Evolutionary conservation across 1,140 invertebrate genomes (phyloP), one percentile per base, ranked within the genome.

Genomic region (Pachyrhynchus sulphureomaculatus): DNA sequence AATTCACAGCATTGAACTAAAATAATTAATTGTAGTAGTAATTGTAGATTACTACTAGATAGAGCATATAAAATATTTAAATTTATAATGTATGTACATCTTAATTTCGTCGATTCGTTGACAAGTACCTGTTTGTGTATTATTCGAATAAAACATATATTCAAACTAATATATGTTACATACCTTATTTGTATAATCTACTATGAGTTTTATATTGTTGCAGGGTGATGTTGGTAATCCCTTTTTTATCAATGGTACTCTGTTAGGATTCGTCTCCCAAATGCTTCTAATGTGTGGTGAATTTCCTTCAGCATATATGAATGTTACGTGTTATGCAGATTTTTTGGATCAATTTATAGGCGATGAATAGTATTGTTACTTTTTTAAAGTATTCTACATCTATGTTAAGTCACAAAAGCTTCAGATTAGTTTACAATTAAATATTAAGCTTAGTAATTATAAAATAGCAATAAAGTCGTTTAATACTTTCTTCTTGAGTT

Each of bases 201-300:
- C 5, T 6, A 32, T 6, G 5, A 6, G 12, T 6, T 6, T 8
- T n/a, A 8, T 48, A 9, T 48, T 48, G 15, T 36, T n/a, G n/a
- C n/a, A 52, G 48, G 48, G 48, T 18, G 48, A 52, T 20, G 20
- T 36, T 1, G 48, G 48, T 20, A 37, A 52, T 52, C 48, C 48
- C 2, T 52, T 52, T 20, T 26, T 51, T 15, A 8, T 36, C 6
- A 23, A 52, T 52, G 48, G 48, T n/a, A 34, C 36, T 12, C 32
- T 36, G 36, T 5, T 36, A 15, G 48, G 32, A 20, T 36, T 52
- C 5, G 32, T 20, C 13, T 52, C 32, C 4, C 18, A 36, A 36
- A 21, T 18, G 10, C 15, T 23, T 10, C 18, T 52, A 5, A 36
- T 44, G 4, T 44, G 41, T 44, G 41, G 41, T n/a, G 41, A 44